Conservation (phyloP, 2,888 invertebrate genomes). For the Ophioninae sp. region DNA sequence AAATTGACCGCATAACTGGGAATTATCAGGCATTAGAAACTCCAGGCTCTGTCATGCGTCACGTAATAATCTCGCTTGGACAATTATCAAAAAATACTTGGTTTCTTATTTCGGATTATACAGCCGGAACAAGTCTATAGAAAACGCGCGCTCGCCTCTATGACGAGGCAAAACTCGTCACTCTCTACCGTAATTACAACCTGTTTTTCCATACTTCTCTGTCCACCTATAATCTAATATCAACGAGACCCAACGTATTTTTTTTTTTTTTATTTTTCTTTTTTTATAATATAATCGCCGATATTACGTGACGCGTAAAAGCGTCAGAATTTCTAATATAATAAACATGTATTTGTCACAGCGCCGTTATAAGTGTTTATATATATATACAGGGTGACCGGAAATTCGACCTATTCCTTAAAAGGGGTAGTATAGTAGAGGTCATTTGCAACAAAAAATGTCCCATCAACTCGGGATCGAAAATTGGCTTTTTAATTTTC, state of each 20-base stretch:
- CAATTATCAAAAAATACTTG: slow-evolving; percentile 34
- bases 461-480: no score
- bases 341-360: slow-evolving; percentile 10
- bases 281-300: slow-evolving; percentile 28
- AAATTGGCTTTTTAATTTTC: no score
- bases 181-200: slow-evolving; percentile 36
- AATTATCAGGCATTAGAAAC: slow-evolving; percentile 40
- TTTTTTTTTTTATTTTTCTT: neutral
- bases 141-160: slow-evolving; percentile 37
- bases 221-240: slow-evolving; percentile 26
- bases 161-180: slow-evolving; percentile 32
- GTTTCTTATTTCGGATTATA: slow-evolving; percentile 30
- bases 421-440: no score
- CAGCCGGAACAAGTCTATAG: slow-evolving; percentile 15
- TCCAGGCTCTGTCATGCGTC: slow-evolving; percentile 21
- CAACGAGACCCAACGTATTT: slow-evolving; percentile 11
- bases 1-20: slow-evolving; percentile 8
- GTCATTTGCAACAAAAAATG: no score
- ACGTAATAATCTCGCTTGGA: slow-evolving; percentile 25
- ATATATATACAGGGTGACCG: no score
- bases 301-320: slow-evolving; percentile 47
- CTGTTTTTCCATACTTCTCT: slow-evolving; percentile 20
- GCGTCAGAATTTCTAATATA: slow-evolving; percentile 47
- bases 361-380: neutral
- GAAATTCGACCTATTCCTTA: no score